Conservation (phyloP, 2,888 invertebrate species). For the Sarcophaga carnaria region DNA sequence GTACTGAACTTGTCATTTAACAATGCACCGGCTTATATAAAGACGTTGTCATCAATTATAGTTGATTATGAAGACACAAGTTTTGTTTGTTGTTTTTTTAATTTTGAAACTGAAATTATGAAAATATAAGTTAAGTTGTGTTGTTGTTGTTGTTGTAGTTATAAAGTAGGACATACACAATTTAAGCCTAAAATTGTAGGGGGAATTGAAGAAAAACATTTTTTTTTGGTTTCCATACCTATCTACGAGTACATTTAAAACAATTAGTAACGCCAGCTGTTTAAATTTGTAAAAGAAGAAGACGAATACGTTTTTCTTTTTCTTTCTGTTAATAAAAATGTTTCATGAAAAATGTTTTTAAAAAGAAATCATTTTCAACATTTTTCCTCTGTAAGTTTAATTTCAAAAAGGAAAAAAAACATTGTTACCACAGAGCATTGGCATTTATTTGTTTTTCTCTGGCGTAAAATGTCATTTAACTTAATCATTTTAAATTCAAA, state of each 20-base stretch:
- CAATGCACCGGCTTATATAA: constrained; percentile 74
- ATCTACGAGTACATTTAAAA: constrained; percentile 22
- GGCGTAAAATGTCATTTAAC: constrained; percentile 62
- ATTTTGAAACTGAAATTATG: constrained; percentile 59
- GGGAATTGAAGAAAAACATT: constrained; percentile 5
- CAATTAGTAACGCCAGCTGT: constrained; percentile 77
- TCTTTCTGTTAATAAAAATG: neutral
- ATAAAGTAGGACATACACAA: constrained; percentile 76
- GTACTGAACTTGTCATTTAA: constrained; percentile 73
- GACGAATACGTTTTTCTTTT: no score
- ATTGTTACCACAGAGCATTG: constrained; percentile 14
- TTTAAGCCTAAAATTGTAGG: constrained; percentile 74
- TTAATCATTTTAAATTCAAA: constrained; percentile 15
- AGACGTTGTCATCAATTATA: constrained; percentile 46
- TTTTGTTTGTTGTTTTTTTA: neutral
- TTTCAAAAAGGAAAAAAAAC: neutral
- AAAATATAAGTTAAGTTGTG: constrained; percentile 26
- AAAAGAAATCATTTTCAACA: constrained; percentile 26
- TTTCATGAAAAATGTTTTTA: neutral
- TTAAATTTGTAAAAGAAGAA: neutral
- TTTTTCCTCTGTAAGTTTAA: neutral
- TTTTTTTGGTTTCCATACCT: no score
- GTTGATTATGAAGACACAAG: constrained; percentile 14
- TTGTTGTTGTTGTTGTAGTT: constrained; percentile 46
- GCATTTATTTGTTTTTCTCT: constrained; percentile 47